Conservation (phyloP, 2,113 vertebrate genomes). For the Poeciliopsis turrubarensis region DNA sequence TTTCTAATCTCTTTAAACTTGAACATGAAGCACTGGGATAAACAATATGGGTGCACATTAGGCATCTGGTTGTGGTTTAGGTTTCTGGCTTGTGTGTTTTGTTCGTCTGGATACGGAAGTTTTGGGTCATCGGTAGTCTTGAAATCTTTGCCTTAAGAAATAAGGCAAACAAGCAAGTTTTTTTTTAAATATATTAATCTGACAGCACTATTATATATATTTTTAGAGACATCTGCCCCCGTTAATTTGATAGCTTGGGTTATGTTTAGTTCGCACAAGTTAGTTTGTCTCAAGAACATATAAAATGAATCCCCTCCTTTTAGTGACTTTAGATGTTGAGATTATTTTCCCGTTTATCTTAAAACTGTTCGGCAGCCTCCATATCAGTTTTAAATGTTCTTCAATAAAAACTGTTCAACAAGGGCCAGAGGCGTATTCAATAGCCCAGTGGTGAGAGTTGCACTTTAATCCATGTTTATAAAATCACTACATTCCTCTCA, state of each 20-base stretch:
- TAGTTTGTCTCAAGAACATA: not conserved
- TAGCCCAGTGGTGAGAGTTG: not conserved
- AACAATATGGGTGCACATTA: constrained; percentile 24
- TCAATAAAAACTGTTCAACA: not conserved
- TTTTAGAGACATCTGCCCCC: not conserved
- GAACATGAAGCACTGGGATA: constrained; percentile 50
- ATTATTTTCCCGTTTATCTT: not conserved
- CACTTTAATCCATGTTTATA: not conserved
- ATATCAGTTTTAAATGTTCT: not conserved
- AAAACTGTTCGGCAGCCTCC: not conserved
- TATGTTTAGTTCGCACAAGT: not conserved
- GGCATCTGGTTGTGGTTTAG: constrained; percentile 20
- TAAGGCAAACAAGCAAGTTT: no score
- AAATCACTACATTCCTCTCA: not conserved
- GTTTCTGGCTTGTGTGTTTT: not conserved
- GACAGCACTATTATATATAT: no score
- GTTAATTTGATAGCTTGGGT: not conserved
- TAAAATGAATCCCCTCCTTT: no score
- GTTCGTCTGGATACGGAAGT: no score
- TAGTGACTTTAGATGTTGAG: not conserved
- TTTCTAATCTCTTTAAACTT: constrained; percentile 65
- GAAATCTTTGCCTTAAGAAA: no score
- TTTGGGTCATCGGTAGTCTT: no score
- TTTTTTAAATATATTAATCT: no score
- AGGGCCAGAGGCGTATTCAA: not conserved